Evolutionary conservation across 2,113 vertebrate species (phyloP), one percentile per base, ranked within the genome.

Genomic region (Bubo blakistoni): DNA sequence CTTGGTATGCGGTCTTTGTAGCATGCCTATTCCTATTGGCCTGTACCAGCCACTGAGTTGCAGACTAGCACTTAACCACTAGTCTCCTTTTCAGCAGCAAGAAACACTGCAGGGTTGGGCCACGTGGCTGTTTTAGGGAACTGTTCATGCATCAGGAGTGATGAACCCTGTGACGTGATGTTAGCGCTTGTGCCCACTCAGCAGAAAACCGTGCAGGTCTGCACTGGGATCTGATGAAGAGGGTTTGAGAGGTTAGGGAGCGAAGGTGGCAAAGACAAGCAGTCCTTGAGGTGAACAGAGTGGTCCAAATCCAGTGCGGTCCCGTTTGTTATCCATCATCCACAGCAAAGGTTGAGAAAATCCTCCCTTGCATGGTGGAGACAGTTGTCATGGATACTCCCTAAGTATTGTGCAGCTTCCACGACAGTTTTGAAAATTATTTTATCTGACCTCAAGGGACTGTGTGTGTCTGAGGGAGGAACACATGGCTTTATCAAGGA

Each of bases 191-290:
- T 79, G 61, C n/a, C n/a, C 10, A 4, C 24, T 30, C 20, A 17
- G 36, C 29, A 24, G 30, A 47, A 22, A 76, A 42, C 32, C 0
- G 0, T 36, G 40, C 36, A 26, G 34, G n/a, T 40, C 44, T 62
- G 67, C 18, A 8, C 26, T 47, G 55, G 57, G 62, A 55, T 51
- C 24, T 63, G 27, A 29, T 25, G 3, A 52, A 67, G 59, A 59
- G 12, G 9, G 7, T 44, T 49, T 47, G 36, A 65, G 49, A 71
- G 30, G 10, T 66, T 34, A 54, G 51, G 29, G 38, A n/a, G 22
- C 2, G 1, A 36, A 74, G 42, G 15, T 0, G 58, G 46, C 1
- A 2, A 59, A 26, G 20, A 25, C 7, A 17, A 22, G 25, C 16
- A 58, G 55, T n/a, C 55, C 6, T 42, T 13, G 20, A 73, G 44